Percentiles rank a stretch among this genome's conserved stretches.
These are phyloP conservation scores for Stegophylla sp. DNA, from an alignment of 2,888 invertebrate genomes.

Conservation along the genomic window DNA sequence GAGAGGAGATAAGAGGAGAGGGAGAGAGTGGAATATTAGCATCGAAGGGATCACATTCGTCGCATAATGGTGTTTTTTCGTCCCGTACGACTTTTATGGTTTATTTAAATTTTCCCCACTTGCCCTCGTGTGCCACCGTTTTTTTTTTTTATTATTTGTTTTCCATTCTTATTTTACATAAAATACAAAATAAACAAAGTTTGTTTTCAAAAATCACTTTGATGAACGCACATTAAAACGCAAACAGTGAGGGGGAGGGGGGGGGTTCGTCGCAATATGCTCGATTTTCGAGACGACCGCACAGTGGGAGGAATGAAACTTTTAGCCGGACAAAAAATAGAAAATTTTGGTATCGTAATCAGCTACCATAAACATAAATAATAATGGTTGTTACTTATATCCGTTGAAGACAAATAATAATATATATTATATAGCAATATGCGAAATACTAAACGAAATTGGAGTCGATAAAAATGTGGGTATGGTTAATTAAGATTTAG, in stretches of 20 bases:
- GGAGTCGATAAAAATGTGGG: too few species aligned
- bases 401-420: too few species aligned
- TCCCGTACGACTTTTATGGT: conserved; percentile 41
- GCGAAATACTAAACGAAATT: too few species aligned
- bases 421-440: too few species aligned
- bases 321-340: neutral
- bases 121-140: neutral
- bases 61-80: conserved; percentile 43
- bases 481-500: too few species aligned
- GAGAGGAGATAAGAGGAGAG: neutral
- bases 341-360: too few species aligned
- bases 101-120: conserved; percentile 48
- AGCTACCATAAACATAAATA: too few species aligned
- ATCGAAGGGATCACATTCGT: conserved; percentile 48
- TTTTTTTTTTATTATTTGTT: neutral
- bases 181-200: conserved; percentile 32
- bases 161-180: conserved; percentile 21
- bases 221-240: conserved; percentile 40
- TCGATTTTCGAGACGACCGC: conserved; percentile 7
- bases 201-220: conserved; percentile 42
- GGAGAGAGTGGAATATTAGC: conserved; percentile 23
- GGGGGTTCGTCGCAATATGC: neutral
- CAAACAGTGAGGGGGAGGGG: too few species aligned
- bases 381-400: too few species aligned
- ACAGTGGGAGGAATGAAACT: too few species aligned